phyloP scores from a whole-genome alignment of 2,113 vertebrate genomes.

The Cavia aperea region DNA sequence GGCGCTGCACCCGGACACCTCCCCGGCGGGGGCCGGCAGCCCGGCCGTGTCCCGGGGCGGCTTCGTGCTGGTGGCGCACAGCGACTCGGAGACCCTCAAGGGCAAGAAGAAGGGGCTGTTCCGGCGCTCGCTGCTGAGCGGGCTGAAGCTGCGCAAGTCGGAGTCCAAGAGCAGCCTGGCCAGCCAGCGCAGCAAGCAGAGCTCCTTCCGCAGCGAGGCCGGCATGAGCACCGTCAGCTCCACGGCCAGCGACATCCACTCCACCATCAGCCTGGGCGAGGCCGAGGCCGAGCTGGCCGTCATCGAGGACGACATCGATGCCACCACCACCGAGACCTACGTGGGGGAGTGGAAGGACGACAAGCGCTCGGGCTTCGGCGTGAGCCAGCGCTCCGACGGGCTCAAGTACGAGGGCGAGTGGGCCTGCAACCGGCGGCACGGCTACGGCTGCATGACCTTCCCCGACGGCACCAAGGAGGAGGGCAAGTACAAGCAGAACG shows the following conservation, averaged over 20 bases:
- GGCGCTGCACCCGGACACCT: conserved; percentile 82
- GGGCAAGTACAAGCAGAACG: conserved; percentile 98
- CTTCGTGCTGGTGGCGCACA: conserved; percentile 91
- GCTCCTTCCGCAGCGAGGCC: conserved; percentile 97
- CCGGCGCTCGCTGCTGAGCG: conserved; percentile 92
- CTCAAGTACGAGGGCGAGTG: conserved; percentile 95
- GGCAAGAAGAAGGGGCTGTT: conserved; percentile 94
- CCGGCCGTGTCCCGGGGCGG: conserved; percentile 89
- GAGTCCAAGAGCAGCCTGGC: conserved; percentile 98
- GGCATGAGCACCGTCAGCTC: conserved; percentile 98
- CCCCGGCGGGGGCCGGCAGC: conserved; percentile 84
- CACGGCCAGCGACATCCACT: conserved; percentile 93
- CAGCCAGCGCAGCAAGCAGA: conserved; percentile 98
- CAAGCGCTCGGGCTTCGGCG: conserved; percentile 90
- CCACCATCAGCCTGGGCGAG: conserved; percentile 95
- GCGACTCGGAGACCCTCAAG: conserved; percentile 88
- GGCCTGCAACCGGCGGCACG: conserved; percentile 92
- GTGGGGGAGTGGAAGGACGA: conserved; percentile 95
- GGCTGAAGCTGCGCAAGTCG: conserved; percentile 93
- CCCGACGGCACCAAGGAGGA: conserved; percentile 97
- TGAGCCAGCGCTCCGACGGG: conserved; percentile 93
- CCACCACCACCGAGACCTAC: conserved; percentile 95
- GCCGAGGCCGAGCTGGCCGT: conserved; percentile 84
- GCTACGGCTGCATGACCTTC: conserved; percentile 97
- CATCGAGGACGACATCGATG: conserved; percentile 89